Evolutionary conservation across 2,113 vertebrate genomes (phyloP).

Genomic region (Indicator indicator): DNA sequence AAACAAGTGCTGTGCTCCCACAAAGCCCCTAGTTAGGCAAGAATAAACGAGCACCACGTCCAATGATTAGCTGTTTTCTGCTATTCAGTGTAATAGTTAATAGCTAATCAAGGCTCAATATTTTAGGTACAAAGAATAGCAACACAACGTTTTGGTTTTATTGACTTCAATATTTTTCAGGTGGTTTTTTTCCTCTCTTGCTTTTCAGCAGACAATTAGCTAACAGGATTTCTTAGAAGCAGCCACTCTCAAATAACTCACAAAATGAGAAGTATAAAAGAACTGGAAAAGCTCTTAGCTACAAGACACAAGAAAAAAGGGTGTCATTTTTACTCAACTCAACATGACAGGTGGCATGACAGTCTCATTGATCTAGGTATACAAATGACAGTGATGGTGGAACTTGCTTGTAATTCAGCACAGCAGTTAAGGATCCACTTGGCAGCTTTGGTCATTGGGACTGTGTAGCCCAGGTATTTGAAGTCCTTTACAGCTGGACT

Average conservation of each 20-base stretch:
- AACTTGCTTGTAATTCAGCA: background rate
- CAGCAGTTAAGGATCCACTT: background rate
- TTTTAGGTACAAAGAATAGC: background rate
- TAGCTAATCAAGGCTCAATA: background rate
- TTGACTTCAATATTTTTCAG: background rate
- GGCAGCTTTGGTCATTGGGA: background rate
- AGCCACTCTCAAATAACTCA: background rate
- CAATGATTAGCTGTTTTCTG: background rate
- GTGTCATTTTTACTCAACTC: background rate
- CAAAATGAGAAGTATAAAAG: background rate
- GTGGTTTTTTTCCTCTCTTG: background rate
- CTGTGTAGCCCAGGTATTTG: background rate
- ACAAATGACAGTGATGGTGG: background rate
- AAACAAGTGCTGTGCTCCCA: slow-evolving; percentile 27
- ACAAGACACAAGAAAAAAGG: background rate
- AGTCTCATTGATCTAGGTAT: background rate
- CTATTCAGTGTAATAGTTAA: background rate
- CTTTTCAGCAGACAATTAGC: background rate
- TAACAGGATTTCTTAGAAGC: background rate
- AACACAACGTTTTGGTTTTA: background rate
- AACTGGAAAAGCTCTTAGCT: background rate
- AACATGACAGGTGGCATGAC: background rate
- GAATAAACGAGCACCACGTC: background rate
- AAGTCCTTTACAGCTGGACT: background rate
- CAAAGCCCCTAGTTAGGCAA: background rate